These are phyloP conservation scores for Rana temporaria DNA, from an alignment of 2,113 vertebrate genomes.

Conservation along the genomic window DNA sequence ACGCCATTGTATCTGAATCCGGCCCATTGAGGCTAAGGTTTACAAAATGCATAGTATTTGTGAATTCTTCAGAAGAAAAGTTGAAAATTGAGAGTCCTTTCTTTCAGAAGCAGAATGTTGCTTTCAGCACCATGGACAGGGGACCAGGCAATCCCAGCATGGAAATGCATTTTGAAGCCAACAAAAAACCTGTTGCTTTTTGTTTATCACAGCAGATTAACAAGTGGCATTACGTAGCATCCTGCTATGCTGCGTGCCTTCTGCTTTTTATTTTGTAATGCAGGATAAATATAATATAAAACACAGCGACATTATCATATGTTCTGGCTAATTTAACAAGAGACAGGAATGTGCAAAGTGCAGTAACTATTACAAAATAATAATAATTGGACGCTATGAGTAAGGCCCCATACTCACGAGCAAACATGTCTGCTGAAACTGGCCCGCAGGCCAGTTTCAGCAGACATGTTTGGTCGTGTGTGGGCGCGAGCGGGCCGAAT, in stretches of 20 bases:
- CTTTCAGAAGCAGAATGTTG: background rate
- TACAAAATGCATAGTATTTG: background rate
- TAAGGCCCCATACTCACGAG: too few relatives aligned
- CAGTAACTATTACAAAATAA: too few relatives aligned
- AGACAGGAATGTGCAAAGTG: too few relatives aligned
- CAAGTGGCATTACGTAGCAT: background rate
- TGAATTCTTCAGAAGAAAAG: background rate
- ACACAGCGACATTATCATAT: background rate
- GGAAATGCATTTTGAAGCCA: conserved; percentile 16
- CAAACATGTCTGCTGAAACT: too few relatives aligned
- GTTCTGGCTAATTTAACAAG: too few relatives aligned
- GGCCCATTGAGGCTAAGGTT: background rate
- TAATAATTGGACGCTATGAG: too few relatives aligned
- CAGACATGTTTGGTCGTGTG: too few relatives aligned
- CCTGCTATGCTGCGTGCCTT: conserved; percentile 1
- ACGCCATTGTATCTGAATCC: too few relatives aligned
- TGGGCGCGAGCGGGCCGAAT: too few relatives aligned
- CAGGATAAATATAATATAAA: conserved; percentile 15
- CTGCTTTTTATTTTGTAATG: background rate
- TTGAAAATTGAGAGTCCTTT: background rate
- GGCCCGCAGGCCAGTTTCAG: too few relatives aligned
- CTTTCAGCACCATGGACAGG: conserved; percentile 34
- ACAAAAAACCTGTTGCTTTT: conserved; percentile 26
- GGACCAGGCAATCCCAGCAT: background rate
- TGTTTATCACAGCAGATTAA: conserved; percentile 11